Evolutionary conservation across 2,797 vertebrate genomes (phyloP).

Genomic region (Dendrocincla fuliginosa): DNA sequence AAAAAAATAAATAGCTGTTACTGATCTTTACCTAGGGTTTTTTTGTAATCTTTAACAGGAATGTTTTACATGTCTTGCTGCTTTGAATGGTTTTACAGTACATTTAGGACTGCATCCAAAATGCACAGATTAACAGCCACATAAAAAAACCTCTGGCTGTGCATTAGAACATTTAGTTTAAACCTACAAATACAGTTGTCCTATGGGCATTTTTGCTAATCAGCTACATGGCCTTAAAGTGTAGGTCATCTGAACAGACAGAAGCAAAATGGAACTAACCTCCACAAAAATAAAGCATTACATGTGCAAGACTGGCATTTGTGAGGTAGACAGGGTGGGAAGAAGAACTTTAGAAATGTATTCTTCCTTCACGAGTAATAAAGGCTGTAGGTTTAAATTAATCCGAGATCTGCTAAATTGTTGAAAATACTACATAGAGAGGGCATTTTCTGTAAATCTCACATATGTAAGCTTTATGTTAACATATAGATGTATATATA

Average conservation of each 20-base stretch:
- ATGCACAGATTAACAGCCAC: conserved; percentile 52
- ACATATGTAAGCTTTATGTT: neutral
- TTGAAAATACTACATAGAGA: neutral
- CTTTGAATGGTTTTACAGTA: conserved; percentile 52
- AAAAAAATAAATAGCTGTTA: neutral
- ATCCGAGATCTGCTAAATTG: neutral
- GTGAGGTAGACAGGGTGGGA: neutral
- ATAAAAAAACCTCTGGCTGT: neutral
- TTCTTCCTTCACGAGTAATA: neutral
- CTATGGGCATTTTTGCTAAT: conserved; percentile 22
- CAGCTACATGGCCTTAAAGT: conserved; percentile 28
- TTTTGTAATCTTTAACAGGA: conserved; percentile 16
- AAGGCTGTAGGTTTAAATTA: neutral
- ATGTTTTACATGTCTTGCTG: conserved; percentile 47
- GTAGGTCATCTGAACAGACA: conserved; percentile 28
- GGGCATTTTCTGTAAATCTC: neutral
- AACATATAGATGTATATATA: neutral
- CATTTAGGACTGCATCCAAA: conserved; percentile 36
- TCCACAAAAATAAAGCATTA: neutral
- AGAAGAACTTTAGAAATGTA: neutral
- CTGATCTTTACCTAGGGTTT: neutral
- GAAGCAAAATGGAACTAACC: neutral
- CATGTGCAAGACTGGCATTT: neutral
- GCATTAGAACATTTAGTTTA: conserved; percentile 58
- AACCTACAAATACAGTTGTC: conserved; percentile 31